Conservation (phyloP, 1,140 invertebrate species). For the Dendroctonus valens region DNA sequence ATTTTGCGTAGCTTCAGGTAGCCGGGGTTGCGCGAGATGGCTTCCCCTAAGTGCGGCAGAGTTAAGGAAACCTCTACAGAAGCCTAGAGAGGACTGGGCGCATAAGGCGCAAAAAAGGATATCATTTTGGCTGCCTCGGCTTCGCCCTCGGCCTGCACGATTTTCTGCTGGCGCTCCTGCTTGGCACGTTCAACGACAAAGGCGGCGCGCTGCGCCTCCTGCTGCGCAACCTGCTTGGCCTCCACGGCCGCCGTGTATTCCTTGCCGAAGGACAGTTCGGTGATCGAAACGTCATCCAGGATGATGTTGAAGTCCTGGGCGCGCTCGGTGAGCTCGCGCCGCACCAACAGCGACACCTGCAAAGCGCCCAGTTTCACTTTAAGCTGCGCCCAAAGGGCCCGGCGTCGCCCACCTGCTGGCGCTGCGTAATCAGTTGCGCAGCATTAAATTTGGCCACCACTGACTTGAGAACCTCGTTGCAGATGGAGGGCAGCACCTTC, state of each 20-base stretch:
- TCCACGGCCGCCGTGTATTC: slow-evolving; percentile 99
- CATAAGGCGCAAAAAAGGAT: slow-evolving; percentile 64
- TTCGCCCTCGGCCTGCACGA: slow-evolving; percentile 99
- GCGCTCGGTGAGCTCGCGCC: slow-evolving; percentile 90
- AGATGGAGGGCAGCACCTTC: slow-evolving; percentile 95
- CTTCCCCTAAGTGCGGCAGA: slow-evolving; percentile 84
- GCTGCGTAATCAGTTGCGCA: slow-evolving; percentile 97
- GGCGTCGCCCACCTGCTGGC: slow-evolving; percentile 76
- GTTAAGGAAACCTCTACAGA: slow-evolving; percentile 61
- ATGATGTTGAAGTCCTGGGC: slow-evolving; percentile 99
- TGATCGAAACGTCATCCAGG: slow-evolving; percentile 99
- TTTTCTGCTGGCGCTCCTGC: slow-evolving; percentile 98
- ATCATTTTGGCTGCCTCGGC: slow-evolving; percentile 97
- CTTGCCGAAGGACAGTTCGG: slow-evolving; percentile 97
- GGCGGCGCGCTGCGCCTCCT: slow-evolving; percentile 97
- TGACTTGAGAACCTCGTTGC: slow-evolving; percentile 98
- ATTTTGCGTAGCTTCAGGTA: slow-evolving; percentile 98
- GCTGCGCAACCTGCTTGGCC: slow-evolving; percentile 98
- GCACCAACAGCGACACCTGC: slow-evolving; percentile 83
- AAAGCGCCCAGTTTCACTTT: neutral
- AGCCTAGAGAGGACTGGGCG: no score
- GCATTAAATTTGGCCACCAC: slow-evolving; percentile 99
- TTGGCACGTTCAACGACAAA: slow-evolving; percentile 97
- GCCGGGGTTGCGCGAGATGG: slow-evolving; percentile 92
- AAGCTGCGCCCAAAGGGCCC: no score